These are phyloP conservation scores for Ibidorhyncha struthersii DNA, from an alignment of 2,113 vertebrate species.

Conservation along the genomic window DNA sequence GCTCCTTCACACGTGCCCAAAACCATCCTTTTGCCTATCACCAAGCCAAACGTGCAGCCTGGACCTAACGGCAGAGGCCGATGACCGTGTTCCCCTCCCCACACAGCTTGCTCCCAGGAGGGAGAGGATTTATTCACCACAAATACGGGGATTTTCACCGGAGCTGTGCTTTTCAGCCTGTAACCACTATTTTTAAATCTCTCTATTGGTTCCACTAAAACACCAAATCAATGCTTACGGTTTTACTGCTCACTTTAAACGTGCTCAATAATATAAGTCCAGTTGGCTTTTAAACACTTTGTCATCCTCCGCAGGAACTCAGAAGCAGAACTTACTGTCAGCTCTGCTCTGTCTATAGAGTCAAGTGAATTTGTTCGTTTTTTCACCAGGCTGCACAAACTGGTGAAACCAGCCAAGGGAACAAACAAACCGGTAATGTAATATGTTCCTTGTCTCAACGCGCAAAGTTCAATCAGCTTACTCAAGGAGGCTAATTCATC, in stretches of 20 bases:
- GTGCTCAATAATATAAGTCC: not conserved
- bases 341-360: not conserved
- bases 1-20: not conserved
- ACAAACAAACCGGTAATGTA: not conserved
- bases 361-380: not conserved
- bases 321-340: not conserved
- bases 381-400: not conserved
- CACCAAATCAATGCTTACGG: not conserved
- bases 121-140: not conserved
- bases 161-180: slow-evolving; percentile 1
- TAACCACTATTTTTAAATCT: not conserved
- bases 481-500: not conserved
- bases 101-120: not conserved
- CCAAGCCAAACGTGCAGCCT: not conserved
- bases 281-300: slow-evolving; percentile 13
- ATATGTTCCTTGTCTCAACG: not conserved
- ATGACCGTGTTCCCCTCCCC: not conserved
- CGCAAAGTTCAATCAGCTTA: not conserved
- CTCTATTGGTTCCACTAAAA: not conserved
- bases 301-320: not conserved
- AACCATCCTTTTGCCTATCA: not conserved
- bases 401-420: not conserved
- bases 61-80: not conserved
- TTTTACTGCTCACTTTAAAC: slow-evolving; percentile 13
- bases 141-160: not conserved